Base-by-base conservation (phyloP, 1,140 invertebrate genomes). In the Watersipora subatra region DNA sequence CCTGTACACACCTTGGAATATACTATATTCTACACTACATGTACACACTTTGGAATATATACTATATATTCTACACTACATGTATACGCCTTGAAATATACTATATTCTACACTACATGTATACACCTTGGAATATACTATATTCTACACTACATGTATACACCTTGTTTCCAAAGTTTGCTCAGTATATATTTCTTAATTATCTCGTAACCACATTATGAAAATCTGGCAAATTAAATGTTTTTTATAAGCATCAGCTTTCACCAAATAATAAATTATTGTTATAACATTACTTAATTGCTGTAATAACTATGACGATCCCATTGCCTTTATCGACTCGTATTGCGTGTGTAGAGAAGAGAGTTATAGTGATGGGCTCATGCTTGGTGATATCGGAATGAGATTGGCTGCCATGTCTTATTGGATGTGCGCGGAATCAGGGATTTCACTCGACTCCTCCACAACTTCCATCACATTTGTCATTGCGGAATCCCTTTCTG, bases 341-440 rank as follows among this genome's bases (percentile, higher is more conserved):
- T 46, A 7, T 46, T 7, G n/a, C n/a, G n/a, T 46, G 7, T 46
- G n/a, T 46, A 46, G 34, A 46, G 34, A 46, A 12, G 34, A 46
- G 0, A 75, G 74, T 61, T 83, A 82, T n/a, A 78, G 76, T 68
- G 75, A 81, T 63, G 82, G 81, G 1, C 82, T 83, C 70, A 75
- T 83, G 3, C 71, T 81, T 19, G 67, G 70, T 63, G 70, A 75
- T 26, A 70, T 76, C 61, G 76, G 75, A 29, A 30, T 78, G n/a
- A 61, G 77, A 57, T 63, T 84, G 61, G 79, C 78, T 68, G 83
- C 81, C 0, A 78, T 84, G 72, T 77, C 84, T 64, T 84, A 83
- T 72, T 84, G 81, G 80, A 75, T 74, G 64, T 84, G 83, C 72
- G 74, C 82, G 15, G 83, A 84, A 71, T 75, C 71, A 1, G 82